Evolutionary conservation across 2,888 invertebrate species (phyloP).

Genomic region (Girardia tigrina): DNA sequence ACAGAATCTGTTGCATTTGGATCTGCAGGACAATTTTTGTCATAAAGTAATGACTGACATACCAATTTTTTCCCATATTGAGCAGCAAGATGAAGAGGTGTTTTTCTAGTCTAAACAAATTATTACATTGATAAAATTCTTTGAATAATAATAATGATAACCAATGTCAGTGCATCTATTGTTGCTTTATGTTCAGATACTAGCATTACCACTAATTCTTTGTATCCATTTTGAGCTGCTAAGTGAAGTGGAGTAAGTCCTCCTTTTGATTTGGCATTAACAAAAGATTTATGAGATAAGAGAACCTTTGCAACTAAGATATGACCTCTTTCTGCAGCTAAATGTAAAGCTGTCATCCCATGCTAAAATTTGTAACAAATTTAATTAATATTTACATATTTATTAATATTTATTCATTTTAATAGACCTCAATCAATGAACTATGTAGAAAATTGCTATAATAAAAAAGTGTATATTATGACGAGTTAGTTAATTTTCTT

Average conservation of each 20-base stretch:
- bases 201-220: slow-evolving; percentile 72
- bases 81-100: slow-evolving; percentile 88
- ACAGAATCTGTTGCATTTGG: slow-evolving; percentile 75
- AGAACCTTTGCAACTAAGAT: slow-evolving; percentile 58
- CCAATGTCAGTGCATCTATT: slow-evolving; percentile 80
- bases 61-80: slow-evolving; percentile 89
- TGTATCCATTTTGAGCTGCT: slow-evolving; percentile 87
- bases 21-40: slow-evolving; percentile 69
- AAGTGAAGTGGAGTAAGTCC: slow-evolving; percentile 90
- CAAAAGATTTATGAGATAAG: slow-evolving; percentile 86
- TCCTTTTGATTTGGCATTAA: slow-evolving; percentile 90
- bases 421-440: too few relatives aligned
- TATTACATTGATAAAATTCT: too few relatives aligned
- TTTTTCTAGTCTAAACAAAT: slow-evolving; percentile 67
- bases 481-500: too few relatives aligned
- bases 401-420: too few relatives aligned
- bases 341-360: slow-evolving; percentile 73
- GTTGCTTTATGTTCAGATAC: slow-evolving; percentile 85
- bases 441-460: too few relatives aligned
- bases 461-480: too few relatives aligned
- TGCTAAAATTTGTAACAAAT: too few relatives aligned
- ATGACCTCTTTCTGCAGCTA: slow-evolving; percentile 78
- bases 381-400: too few relatives aligned
- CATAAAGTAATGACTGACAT: slow-evolving; percentile 64
- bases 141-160: too few relatives aligned